A percentile compares a stretch with the other conserved stretches of the same genome.
phyloP scores from a whole-genome alignment of 2,797 vertebrate genomes.

The Microcaecilia unicolor region DNA sequence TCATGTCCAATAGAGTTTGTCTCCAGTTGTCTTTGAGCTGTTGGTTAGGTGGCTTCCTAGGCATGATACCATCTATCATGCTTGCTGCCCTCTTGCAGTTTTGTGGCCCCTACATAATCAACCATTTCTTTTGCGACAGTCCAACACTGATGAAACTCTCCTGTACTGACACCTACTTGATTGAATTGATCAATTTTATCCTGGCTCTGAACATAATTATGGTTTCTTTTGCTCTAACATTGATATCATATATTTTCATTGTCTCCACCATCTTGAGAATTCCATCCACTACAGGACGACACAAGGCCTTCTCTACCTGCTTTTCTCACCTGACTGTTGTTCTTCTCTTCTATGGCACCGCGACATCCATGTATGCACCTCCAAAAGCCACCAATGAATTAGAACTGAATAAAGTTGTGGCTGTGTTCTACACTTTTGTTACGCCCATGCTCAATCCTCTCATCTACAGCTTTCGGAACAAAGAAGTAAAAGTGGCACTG shows the following conservation, averaged over 20 bases:
- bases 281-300: not conserved
- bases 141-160: too few relatives aligned
- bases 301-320: not conserved
- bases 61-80: not conserved
- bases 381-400: not conserved
- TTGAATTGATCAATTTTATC: not conserved
- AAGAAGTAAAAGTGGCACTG: not conserved
- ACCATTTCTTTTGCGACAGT: not conserved
- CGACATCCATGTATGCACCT: not conserved
- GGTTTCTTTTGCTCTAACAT: not conserved
- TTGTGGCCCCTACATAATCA: not conserved
- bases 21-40: not conserved
- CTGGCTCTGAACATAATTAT: not conserved
- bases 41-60: not conserved
- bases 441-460: too few relatives aligned
- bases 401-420: not conserved
- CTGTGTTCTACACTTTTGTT: not conserved
- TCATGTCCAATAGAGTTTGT: not conserved
- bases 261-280: not conserved
- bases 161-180: too few relatives aligned
- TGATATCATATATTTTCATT: not conserved
- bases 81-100: not conserved
- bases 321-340: not conserved
- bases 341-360: not conserved
- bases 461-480: too few relatives aligned